Percentiles rank a stretch among this genome's conserved stretches.
Evolutionary conservation across 1,140 invertebrate species (phyloP).

Genomic region (Anoplolepis gracilipes): DNA sequence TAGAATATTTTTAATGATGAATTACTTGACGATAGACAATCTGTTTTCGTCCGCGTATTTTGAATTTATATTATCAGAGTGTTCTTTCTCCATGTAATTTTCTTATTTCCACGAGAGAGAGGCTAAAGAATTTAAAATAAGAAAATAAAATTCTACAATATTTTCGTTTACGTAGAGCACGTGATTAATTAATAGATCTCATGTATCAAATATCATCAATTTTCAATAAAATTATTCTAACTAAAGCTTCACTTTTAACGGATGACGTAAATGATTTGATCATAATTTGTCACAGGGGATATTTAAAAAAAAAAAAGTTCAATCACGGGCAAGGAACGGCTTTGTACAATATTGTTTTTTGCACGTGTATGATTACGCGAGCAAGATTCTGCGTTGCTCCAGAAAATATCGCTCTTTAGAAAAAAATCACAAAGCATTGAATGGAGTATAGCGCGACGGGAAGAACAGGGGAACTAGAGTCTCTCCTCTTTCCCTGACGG

Average conservation of each 20-base stretch:
- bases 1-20: no score
- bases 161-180: neutral
- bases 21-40: neutral
- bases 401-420: constrained; percentile 63
- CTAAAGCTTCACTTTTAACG: neutral
- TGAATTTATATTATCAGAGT: neutral
- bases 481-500: neutral
- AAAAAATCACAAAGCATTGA: constrained; percentile 58
- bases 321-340: neutral
- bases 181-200: neutral
- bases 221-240: neutral
- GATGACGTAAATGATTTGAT: neutral
- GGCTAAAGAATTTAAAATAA: neutral
- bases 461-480: neutral
- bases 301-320: neutral
- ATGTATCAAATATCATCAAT: neutral
- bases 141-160: neutral
- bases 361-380: constrained; percentile 65
- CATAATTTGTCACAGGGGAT: neutral
- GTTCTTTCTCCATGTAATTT: neutral
- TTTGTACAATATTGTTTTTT: constrained; percentile 26
- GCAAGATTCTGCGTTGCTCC: constrained; percentile 68
- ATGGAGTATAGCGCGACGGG: constrained; percentile 7
- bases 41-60: neutral
- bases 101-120: neutral